Evolutionary conservation across 2,113 vertebrate genomes (phyloP), one percentile per base, ranked within the genome.

Genomic region (Poecile atricapillus): DNA sequence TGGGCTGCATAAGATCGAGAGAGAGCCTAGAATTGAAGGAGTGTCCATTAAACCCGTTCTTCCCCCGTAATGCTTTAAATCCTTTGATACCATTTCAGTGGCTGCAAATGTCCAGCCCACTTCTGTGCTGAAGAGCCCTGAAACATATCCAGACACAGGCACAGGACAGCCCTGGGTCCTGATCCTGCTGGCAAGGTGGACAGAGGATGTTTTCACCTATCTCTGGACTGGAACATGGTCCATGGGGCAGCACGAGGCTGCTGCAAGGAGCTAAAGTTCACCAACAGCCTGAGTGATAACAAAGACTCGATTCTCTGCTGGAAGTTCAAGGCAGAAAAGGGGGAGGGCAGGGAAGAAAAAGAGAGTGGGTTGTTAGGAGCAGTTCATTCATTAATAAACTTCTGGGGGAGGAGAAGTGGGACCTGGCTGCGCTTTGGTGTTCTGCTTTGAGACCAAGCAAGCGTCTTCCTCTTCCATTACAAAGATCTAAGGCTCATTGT

Each of bases 291-390:
- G 50, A 87, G 7, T 59, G 25, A 87, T 93, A 95, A 97, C 97
- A 98, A 97, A 97, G 97, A 73, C 92, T 82, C 10, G 1, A 96
- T 97, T 98, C 94, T 97, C 35, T 53, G 28, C 76, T 93, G 82
- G 82, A 97, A 97, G 94, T 86, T 96, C 94, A 93, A 94, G 89
- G 79, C 1, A 2, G 83, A 52, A 87, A 85, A 83, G 94, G 41
- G 89, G 73, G 88, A 81, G 28, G 83, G 67, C 50, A 83, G 41
- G 76, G 87, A 96, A 94, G 80, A 87, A 84, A 89, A 89, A 73
- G 84, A 83, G 10, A 43, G 19, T 0, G 41, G 44, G 62, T 80
- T 92, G 47, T 75, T 84, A 79, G 92, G 71, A 97, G 86, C 56
- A 94, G 56, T 85, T 93, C 11, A 81, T 97, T 97, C 92, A 67